phyloP scores from a whole-genome alignment of 2,113 vertebrate genomes.

The Vulpes lagopus region DNA sequence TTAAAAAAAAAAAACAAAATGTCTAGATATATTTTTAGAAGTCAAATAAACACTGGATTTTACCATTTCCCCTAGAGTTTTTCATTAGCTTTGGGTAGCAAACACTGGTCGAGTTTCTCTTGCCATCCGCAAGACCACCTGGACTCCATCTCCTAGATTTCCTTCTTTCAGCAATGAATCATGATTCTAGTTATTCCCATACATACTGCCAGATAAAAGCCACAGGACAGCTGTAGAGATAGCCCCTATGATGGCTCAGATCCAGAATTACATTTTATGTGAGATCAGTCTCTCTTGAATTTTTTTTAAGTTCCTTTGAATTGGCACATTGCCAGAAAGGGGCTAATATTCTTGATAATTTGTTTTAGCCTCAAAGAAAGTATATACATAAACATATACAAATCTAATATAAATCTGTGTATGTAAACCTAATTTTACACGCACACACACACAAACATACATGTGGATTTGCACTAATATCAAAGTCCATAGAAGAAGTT shows the following conservation, averaged over 20 bases:
- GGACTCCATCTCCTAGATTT: neutral
- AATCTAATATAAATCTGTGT: neutral
- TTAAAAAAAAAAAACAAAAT: neutral
- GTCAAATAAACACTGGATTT: neutral
- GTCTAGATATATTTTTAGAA: neutral
- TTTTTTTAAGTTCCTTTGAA: conserved; percentile 36
- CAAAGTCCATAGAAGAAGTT: conserved; percentile 55
- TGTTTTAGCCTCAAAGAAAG: neutral
- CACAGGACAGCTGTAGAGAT: neutral
- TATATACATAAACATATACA: neutral
- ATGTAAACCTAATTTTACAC: neutral
- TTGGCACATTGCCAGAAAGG: neutral
- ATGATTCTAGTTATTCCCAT: neutral
- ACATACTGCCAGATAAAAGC: neutral
- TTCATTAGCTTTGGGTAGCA: neutral
- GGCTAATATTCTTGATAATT: neutral
- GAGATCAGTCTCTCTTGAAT: neutral
- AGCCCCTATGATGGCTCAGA: neutral
- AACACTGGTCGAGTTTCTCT: neutral
- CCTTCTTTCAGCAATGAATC: neutral
- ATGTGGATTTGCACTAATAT: conserved; percentile 37
- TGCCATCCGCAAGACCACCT: neutral
- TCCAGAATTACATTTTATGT: neutral
- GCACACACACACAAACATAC: neutral
- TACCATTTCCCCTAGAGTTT: neutral